Base-by-base conservation (phyloP, 2,888 invertebrate species). In the Epistrophe grossulariae region DNA sequence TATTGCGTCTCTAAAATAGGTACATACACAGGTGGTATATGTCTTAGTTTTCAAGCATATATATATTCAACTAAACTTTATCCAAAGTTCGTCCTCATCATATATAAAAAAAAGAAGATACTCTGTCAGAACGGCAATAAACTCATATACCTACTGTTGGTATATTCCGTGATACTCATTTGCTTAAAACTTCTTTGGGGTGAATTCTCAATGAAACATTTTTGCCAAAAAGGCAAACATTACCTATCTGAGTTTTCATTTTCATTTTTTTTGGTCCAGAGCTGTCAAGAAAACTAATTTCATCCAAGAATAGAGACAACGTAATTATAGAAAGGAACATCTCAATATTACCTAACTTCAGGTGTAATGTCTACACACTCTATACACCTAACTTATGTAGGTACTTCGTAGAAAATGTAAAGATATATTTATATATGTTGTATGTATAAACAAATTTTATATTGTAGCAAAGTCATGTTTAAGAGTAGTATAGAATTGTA, bases 251-350 rank as follows among this genome's bases (percentile, higher is more conserved):
- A 28, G 48, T 13, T 66, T 31, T 13, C 7, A 45, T 35, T 59
- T 24, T 24, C 24, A 2, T 24, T 48, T 55, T 57, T 55, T 13
- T 24, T 17, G 43, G 43, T 35, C 40, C 40, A 43, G 43, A 70
- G 57, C 57, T 76, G 62, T 48, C 52, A 70, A 68, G 77, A 60
- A 84, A 81, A 81, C 81, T 81, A 68, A 81, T 84, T 81, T 76
- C 66, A 77, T 31, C 60, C 66, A 60, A 72, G 71, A 81, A 55
- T 24, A 74, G 81, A 77, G 64, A 84, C 76, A 68, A 80, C 84
- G 64, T 84, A 84, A 84, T 84, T 84, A 84, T 74, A 43, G 70
- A 28, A 48, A 59, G 48, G 35, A 77, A 79, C 70, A 66, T 60
- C 72, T 66, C 45, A 19, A 57, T 81, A 55, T 13, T 24, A 13